Evolutionary conservation across 1,140 invertebrate genomes (phyloP), one percentile per base, ranked within the genome.

Genomic region (Philotrypesis tridentata): DNA sequence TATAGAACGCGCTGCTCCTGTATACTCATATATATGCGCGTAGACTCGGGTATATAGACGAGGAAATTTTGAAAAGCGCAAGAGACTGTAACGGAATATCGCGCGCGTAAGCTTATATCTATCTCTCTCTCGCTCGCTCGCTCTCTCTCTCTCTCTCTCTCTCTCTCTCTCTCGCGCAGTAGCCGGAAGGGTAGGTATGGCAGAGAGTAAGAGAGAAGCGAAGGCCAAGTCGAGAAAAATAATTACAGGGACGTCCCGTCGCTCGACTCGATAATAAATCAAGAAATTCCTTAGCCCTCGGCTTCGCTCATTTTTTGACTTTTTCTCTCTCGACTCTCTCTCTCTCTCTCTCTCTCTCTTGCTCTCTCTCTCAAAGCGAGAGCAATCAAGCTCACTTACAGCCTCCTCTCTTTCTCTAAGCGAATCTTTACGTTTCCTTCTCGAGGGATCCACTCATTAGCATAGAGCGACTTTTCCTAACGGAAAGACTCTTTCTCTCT

Each of bases 181-280:
- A 90, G 88, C 89, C 88, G 88, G 89, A 89, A 89, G 90, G 89
- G 84, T 85, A 86, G 72, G 37, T 25, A 55, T 23, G n/a, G 27
- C 79, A 61, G 48, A 75, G 40, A 60, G 40, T 63, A 29, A 27
- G 61, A 67, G 63, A 14, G 84, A 82, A 82, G 68, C 80, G 82
- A 74, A 79, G 87, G 84, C 87, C 88, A 87, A 87, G 85, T 84
- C 84, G 84, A 88, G 87, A 70, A 76, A 90, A 91, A 91, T 91
- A 91, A 91, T 91, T 91, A 91, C 88, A 91, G 89, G 88, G 90
- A 91, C 89, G 88, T 88, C 88, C 85, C 87, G 88, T 90, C 89
- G 89, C 79, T 75, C 72, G 80, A 65, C 61, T 70, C 72, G 80
- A 81, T 75, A 81, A 91, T 91, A 90, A 90, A 91, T 91, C 90